Base-by-base conservation (phyloP, 2,797 vertebrate genomes). In the Enteromius fasciolatus region DNA sequence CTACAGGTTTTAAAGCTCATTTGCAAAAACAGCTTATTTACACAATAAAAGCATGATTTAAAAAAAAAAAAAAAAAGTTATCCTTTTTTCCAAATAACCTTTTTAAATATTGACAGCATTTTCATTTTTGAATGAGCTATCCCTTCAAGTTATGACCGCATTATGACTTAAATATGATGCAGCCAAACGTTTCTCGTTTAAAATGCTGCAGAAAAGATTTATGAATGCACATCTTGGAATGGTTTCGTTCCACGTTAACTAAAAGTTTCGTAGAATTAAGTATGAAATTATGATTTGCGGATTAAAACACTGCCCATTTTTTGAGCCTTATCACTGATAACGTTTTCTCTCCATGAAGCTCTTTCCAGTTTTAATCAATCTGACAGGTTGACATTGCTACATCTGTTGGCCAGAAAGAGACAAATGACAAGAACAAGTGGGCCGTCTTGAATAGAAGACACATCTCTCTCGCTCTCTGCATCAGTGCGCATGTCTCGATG, bases 361-460 rank as follows among this genome's bases (percentile, higher is more conserved):
- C 41, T 63, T 15, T 50, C 31, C 10, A 25, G 31, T 11, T 63
- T 36, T 1, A 20, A 4, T 9, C 18, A 20, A 72, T 83, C 44
- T 31, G 81, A 76, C 44, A 48, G 52, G 57, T 61, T 75, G 64
- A 48, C 72, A 72, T 81, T 77, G 74, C 54, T 76, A 81, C 78
- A 84, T 84, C 78, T 81, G 83, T 76, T 78, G 79, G 50, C 52
- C 74, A 85, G 83, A 85, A 78, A 67, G 20, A 82, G 75, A 57
- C 80, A 14, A 52, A 72, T 69, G 15, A 79, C 46, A 54, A 54
- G 41, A 72, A 54, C 52, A 39, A 76, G 52, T 57, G 72, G 63
- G 63, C 46, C 23, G 3, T 74, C 28, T 66, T 54, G n/a, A 74
- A 63, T 20, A 61, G 57, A 54, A 14, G 25, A 64, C 79, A 31